Conservation (phyloP, 1,140 invertebrate genomes). For the Heliconius nattereri region DNA sequence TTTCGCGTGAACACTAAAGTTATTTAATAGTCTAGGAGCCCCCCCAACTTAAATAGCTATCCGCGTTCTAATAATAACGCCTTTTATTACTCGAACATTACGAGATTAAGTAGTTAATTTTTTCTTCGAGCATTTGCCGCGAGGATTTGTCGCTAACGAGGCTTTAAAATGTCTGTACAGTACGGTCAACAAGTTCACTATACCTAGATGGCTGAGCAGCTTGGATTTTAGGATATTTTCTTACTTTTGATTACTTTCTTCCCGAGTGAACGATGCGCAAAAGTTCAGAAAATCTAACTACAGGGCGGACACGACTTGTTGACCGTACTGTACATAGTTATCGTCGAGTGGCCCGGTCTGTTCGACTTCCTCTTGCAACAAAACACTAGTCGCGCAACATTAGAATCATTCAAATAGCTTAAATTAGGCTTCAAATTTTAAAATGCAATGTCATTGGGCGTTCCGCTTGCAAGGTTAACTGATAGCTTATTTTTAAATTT, state of each 20-base stretch:
- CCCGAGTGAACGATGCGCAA: no score
- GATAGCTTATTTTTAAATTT: conserved; percentile 19
- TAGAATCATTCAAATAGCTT: background rate
- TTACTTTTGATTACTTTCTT: no score
- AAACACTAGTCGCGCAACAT: conserved; percentile 1
- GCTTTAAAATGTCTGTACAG: background rate
- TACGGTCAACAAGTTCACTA: no score
- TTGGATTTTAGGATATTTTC: no score
- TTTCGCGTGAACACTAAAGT: conserved; percentile 26
- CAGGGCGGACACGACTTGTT: no score
- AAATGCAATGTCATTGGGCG: conserved; percentile 24
- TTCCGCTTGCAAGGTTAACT: conserved; percentile 13
- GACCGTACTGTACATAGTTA: background rate
- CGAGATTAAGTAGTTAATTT: background rate
- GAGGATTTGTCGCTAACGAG: background rate
- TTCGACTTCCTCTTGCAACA: background rate
- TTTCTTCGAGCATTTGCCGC: background rate
- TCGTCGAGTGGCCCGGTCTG: conserved; percentile 1
- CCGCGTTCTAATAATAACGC: conserved; percentile 18
- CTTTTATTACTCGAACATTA: background rate
- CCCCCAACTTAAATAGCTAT: conserved; percentile 20
- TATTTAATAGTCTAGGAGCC: conserved; percentile 25
- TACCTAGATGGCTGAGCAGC: no score
- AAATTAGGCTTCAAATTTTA: background rate
- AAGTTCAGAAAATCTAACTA: no score